Base-by-base conservation (phyloP, 2,888 invertebrate genomes). In the Dicyrtomina minuta region DNA sequence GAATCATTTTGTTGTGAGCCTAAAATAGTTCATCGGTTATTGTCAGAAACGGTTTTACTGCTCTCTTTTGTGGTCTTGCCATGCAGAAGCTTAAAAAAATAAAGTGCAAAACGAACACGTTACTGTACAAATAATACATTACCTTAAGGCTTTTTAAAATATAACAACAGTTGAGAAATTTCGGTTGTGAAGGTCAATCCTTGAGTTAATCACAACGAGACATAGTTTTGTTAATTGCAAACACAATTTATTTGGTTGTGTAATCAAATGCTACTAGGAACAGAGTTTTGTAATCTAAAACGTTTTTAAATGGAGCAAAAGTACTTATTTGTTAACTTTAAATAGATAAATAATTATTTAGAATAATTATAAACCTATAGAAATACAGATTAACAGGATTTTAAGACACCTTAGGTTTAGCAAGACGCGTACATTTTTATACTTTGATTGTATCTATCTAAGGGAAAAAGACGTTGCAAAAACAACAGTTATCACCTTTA, bases 241-340 rank as follows among this genome's bases (percentile, higher is more conserved):
- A 86, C 53, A 94, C 92, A 68, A 96, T 89, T 76, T 88, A 88
- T 74, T 88, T 86, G 0, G 89, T 88, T 76, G 89, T 87, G 80
- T 93, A 92, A 81, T 96, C 93, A 2, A 89, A 87, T 72, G 92
- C 88, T 72, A 95, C 91, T 81, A 90, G 92, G 82, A 93, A 96
- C 59, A 95, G 95, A 78, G 92, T 85, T 91, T 92, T 83, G 66
- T 71, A 77, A 60, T 76, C 73, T 59, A 58, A 6, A 53, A n/a
- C n/a, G n/a, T 26, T 10, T 5, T 5, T 5, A 5, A 27, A 46
- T 3, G 20, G 5, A 12, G 5, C 3, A 17, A 20, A 46, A n/a
- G 3, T 46, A 46, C 3, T 33, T 5, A 8, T 33, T 33, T 33
- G 3, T 33, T 8, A 33, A 33, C n/a, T 55, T 17, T 55, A 6